Evolutionary conservation across 2,797 vertebrate species (phyloP).

Genomic region (Pyrrhura leucotis): DNA sequence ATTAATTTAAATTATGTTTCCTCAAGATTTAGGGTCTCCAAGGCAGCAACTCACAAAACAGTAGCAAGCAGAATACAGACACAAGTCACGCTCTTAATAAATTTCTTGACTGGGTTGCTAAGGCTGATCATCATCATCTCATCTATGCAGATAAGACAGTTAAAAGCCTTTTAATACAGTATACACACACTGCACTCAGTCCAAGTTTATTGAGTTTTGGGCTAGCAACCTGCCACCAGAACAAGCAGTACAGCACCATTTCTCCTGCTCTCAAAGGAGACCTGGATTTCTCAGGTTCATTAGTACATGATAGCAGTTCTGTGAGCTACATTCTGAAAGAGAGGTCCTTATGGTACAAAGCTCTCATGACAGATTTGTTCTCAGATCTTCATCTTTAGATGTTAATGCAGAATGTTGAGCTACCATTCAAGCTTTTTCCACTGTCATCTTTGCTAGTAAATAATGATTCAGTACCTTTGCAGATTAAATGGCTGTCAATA

Average conservation of each 20-base stretch:
- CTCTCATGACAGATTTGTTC: background rate
- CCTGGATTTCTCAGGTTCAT: background rate
- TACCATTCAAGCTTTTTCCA: background rate
- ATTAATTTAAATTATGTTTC: background rate
- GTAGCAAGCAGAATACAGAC: background rate
- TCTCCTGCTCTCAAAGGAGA: background rate
- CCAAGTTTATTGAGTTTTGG: background rate
- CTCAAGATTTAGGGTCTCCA: background rate
- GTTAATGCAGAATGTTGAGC: background rate
- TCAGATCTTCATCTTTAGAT: background rate
- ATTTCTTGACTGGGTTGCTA: background rate
- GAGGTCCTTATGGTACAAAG: background rate
- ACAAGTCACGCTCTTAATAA: background rate
- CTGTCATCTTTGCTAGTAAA: conserved; percentile 6
- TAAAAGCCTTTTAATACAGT: background rate
- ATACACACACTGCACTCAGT: background rate
- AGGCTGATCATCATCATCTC: background rate
- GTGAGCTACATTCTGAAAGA: background rate
- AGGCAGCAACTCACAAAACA: background rate
- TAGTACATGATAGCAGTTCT: fast-evolving
- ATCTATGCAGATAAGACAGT: background rate
- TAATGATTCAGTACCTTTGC: background rate
- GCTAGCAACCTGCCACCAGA: background rate
- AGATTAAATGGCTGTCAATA: background rate
- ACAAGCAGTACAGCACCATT: background rate